Conservation (phyloP, 2,113 vertebrate genomes). For the Taurulus bubalis region DNA sequence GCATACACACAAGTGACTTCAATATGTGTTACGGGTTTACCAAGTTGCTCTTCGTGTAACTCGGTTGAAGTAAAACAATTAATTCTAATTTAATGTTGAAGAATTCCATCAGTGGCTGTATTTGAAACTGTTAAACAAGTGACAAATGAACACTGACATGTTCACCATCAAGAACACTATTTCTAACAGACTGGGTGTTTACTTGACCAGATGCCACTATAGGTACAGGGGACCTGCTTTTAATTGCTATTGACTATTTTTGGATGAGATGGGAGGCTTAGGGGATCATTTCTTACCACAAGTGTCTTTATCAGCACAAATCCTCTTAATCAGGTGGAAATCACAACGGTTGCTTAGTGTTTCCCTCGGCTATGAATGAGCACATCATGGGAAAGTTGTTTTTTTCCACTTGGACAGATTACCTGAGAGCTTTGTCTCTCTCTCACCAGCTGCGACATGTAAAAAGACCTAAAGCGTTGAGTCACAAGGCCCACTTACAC, state of each 20-base stretch:
- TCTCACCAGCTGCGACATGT: conserved; percentile 72
- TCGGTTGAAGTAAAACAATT: not conserved
- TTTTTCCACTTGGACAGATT: conserved; percentile 62
- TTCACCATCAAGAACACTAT: conserved; percentile 4
- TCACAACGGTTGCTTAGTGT: conserved; percentile 15
- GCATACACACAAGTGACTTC: not conserved
- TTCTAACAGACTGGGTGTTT: conserved; percentile 25
- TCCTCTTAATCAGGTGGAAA: conserved; percentile 28
- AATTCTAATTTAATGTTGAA: not conserved
- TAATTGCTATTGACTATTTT: conserved; percentile 17
- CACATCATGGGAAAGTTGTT: conserved; percentile 72
- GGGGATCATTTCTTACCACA: not conserved
- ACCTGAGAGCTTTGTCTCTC: conserved; percentile 51
- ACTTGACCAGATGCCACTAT: conserved; percentile 21
- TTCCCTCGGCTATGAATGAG: conserved; percentile 25
- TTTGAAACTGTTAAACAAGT: not conserved
- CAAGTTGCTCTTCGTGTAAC: not conserved
- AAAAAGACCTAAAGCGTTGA: conserved; percentile 63
- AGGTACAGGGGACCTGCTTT: conserved; percentile 16
- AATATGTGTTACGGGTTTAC: not conserved
- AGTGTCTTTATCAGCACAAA: conserved; percentile 39
- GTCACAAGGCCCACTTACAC: conserved; percentile 60
- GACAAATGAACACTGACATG: not conserved
- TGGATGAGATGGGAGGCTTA: conserved; percentile 2
- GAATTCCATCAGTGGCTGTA: not conserved